Evolutionary conservation across 1,140 invertebrate genomes (phyloP).

Genomic region (Diorhabda elongata): DNA sequence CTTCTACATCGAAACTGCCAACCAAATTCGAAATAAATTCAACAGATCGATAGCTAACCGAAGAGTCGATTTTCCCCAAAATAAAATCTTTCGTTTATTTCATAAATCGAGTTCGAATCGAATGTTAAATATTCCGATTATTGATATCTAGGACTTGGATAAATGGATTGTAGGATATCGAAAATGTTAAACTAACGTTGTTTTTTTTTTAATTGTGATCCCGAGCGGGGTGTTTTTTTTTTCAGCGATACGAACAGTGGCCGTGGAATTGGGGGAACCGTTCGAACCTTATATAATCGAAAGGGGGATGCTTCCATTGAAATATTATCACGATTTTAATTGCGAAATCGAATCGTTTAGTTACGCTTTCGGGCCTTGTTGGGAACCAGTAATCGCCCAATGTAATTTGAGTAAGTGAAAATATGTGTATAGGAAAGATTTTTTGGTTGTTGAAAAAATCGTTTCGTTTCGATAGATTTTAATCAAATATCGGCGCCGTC

Average conservation of each 20-base stretch:
- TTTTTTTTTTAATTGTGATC: too few species aligned
- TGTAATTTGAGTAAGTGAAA: conserved; percentile 74
- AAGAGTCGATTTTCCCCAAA: too few species aligned
- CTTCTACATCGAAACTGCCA: too few species aligned
- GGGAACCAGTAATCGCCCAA: conserved; percentile 96
- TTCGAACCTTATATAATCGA: conserved; percentile 70
- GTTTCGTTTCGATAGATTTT: conserved; percentile 29
- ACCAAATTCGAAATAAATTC: too few species aligned
- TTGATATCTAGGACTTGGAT: too few species aligned
- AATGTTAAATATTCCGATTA: too few species aligned
- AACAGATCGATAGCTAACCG: too few species aligned
- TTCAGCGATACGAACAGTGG: conserved; percentile 65
- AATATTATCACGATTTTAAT: conserved; percentile 98
- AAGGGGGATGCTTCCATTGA: conserved; percentile 88
- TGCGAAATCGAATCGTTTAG: conserved; percentile 84
- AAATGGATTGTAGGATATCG: too few species aligned
- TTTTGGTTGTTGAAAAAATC: neutral
- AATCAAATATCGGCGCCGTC: conserved; percentile 83
- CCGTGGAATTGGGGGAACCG: conserved; percentile 68
- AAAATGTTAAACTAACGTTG: too few species aligned
- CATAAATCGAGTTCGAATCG: too few species aligned
- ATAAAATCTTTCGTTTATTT: too few species aligned
- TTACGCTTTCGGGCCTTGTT: conserved; percentile 95
- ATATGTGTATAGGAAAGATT: conserved; percentile 3
- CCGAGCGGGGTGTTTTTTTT: conserved; percentile 21